These are phyloP conservation scores for Anarhynchus alexandrinus DNA, from an alignment of 2,113 vertebrate species.

Conservation along the genomic window DNA sequence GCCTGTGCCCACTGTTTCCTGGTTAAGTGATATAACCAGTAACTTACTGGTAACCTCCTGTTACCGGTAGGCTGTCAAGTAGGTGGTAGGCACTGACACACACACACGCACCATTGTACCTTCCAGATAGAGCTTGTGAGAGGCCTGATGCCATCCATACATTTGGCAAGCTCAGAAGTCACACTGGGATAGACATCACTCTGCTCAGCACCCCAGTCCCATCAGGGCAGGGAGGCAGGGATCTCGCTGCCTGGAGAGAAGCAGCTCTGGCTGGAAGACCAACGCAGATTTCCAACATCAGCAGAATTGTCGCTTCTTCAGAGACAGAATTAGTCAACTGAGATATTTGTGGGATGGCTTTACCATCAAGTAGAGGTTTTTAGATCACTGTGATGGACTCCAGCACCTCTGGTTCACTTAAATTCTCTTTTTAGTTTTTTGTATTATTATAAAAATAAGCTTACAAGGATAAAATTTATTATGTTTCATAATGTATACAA, in stretches of 20 bases:
- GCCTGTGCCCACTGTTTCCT: not conserved
- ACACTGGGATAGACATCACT: accelerated
- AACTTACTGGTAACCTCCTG: not conserved
- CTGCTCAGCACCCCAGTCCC: not conserved
- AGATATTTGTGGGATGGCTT: not conserved
- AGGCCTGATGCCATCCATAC: not conserved
- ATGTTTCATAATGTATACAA: not conserved
- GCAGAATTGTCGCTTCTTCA: not conserved
- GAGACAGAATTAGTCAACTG: not conserved
- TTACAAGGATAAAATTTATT: not conserved
- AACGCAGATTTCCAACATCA: not conserved
- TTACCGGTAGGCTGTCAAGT: not conserved
- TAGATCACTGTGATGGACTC: not conserved
- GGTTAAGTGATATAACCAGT: not conserved
- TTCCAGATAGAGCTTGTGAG: not conserved
- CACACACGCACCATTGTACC: not conserved
- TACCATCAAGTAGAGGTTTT: not conserved
- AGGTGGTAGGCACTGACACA: too few relatives aligned
- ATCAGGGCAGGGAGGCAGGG: not conserved
- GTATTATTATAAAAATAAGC: not conserved
- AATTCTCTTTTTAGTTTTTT: not conserved
- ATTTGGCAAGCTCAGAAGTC: not conserved
- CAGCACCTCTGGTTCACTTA: not conserved
- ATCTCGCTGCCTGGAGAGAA: not conserved
- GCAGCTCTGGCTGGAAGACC: not conserved